phyloP scores from a whole-genome alignment of 2,888 invertebrate species.

The Melanotus villosus region DNA sequence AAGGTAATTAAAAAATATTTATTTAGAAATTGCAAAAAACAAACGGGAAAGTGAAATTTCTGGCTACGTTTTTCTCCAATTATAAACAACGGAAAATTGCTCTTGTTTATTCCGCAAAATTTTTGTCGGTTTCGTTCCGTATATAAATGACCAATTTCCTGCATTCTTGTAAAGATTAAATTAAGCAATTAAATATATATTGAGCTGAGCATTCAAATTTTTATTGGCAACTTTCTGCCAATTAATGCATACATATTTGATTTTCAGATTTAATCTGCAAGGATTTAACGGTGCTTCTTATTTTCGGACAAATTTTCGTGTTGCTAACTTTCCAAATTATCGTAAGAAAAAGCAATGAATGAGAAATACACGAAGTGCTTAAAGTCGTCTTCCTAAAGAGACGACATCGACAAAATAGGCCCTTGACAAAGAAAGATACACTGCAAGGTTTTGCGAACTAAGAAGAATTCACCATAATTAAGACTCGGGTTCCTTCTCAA shows the following conservation, averaged over 20 bases:
- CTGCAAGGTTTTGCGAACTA: background rate
- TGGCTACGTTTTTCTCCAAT: background rate
- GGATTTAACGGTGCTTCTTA: too few species aligned
- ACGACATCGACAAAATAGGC: background rate
- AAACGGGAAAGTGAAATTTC: constrained; percentile 7
- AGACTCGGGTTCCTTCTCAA: background rate
- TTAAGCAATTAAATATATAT: constrained; percentile 7
- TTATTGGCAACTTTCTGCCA: constrained; percentile 23
- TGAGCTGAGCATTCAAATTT: constrained; percentile 5
- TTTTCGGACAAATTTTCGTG: too few species aligned
- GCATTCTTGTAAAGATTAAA: background rate
- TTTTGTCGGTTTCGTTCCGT: background rate
- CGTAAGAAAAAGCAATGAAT: constrained; percentile 4
- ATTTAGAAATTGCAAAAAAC: constrained; percentile 10
- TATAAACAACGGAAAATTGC: constrained; percentile 2
- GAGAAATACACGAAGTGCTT: background rate
- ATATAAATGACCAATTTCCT: constrained; percentile 14
- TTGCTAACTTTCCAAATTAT: too few species aligned
- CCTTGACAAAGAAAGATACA: background rate
- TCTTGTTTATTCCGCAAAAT: constrained; percentile 1
- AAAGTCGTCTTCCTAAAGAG: background rate
- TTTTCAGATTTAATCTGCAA: too few species aligned
- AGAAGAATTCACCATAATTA: background rate
- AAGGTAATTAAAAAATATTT: constrained; percentile 20
- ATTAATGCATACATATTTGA: constrained; percentile 9